Conservation (phyloP, 2,113 vertebrate species). For the Hippoglossus stenolepis region DNA sequence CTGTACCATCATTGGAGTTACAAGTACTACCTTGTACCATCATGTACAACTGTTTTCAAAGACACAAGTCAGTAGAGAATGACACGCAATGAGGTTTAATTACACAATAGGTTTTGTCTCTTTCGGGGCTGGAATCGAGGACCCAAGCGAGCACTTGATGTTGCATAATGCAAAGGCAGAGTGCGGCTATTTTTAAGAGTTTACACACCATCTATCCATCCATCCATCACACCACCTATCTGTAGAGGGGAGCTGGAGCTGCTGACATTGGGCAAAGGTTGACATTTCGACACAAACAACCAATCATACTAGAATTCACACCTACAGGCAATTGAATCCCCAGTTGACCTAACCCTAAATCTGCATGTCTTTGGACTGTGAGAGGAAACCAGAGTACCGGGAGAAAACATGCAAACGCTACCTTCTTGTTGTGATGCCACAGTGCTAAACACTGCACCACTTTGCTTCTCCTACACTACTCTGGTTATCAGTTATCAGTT, state of each 20-base stretch:
- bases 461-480: too few relatives aligned
- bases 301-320: too few relatives aligned
- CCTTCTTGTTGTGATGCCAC: too few relatives aligned
- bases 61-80: neutral
- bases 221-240: neutral
- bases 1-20: constrained; percentile 11
- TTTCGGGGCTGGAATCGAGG: neutral
- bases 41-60: neutral
- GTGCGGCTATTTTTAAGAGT: neutral
- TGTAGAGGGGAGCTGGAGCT: neutral
- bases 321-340: neutral
- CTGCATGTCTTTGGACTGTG: too few relatives aligned
- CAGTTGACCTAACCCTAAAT: too few relatives aligned
- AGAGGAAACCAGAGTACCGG: too few relatives aligned
- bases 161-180: constrained; percentile 7
- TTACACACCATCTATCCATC: neutral
- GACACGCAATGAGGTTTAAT: neutral
- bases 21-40: neutral
- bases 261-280: neutral
- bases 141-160: constrained; percentile 1
- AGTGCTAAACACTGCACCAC: too few relatives aligned
- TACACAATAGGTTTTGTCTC: neutral
- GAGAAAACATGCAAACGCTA: too few relatives aligned
- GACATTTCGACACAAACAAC: neutral
- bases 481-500: too few relatives aligned